Evolutionary conservation across 1,140 invertebrate species (phyloP).

Genomic region (Solenopsis fugax): DNA sequence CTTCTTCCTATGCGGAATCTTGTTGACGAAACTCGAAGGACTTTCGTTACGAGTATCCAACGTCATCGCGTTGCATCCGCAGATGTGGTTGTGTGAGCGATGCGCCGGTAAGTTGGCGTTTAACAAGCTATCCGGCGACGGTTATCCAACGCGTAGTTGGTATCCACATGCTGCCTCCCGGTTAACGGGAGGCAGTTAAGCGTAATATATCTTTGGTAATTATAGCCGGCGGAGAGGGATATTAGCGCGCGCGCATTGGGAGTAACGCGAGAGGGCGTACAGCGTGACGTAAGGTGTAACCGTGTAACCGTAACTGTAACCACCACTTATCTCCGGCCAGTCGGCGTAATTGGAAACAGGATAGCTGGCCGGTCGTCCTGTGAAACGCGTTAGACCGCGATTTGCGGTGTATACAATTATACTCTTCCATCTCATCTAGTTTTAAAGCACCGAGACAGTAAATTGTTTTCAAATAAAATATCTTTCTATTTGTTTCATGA

Average conservation of each 20-base stretch:
- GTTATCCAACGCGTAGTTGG: constrained; percentile 27
- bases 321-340: constrained; percentile 80
- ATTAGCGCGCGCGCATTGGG: constrained; percentile 64
- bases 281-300: constrained; percentile 79
- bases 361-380: constrained; percentile 57
- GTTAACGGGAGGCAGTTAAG: constrained; percentile 73
- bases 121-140: constrained; percentile 70
- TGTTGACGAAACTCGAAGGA: not conserved
- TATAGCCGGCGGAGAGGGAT: constrained; percentile 76
- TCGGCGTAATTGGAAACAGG: constrained; percentile 81
- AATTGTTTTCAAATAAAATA: not conserved
- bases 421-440: not conserved
- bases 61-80: constrained; percentile 9
- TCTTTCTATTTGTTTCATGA: not conserved
- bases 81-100: constrained; percentile 15
- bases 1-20: not conserved
- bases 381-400: constrained; percentile 47
- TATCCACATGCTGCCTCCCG: constrained; percentile 9
- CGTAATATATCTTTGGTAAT: constrained; percentile 81
- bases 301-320: constrained; percentile 82
- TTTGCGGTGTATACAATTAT: constrained; percentile 59
- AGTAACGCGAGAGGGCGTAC: constrained; percentile 64
- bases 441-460: not conserved
- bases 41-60: constrained; percentile 14
- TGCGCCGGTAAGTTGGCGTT: constrained; percentile 69